Evolutionary conservation across 35 echinoderm and acorn worm genomes (phyloP).

Genomic region (Hemicentrotus pulcherrimus): DNA sequence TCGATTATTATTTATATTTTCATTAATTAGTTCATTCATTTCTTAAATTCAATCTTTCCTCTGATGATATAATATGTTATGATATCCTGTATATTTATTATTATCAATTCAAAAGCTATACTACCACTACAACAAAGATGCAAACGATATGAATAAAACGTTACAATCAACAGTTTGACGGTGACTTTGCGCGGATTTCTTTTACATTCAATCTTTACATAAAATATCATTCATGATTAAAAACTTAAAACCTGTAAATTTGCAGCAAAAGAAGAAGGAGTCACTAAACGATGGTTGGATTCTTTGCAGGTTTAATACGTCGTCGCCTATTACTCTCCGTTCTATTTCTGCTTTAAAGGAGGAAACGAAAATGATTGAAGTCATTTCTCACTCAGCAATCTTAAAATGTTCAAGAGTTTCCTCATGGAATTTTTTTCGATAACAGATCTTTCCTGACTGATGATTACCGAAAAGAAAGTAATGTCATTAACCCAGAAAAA

Average conservation of each 20-base stretch:
- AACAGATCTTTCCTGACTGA: neutral
- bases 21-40: no score
- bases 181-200: neutral
- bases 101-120: no score
- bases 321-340: neutral
- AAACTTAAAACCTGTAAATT: neutral
- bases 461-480: neutral
- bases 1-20: no score
- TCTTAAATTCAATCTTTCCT: no score
- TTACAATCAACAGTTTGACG: no score
- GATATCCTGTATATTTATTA: no score
- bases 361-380: conserved; percentile 18
- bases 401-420: conserved; percentile 1
- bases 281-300: neutral
- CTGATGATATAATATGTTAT: no score
- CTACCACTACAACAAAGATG: no score
- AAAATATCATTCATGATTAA: neutral
- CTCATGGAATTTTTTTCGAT: neutral
- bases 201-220: neutral
- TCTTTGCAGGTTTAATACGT: neutral
- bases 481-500: neutral
- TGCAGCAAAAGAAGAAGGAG: no score
- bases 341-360: conserved; percentile 18
- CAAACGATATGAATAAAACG: no score
- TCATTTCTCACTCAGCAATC: conserved; percentile 10